A percentile compares a stretch with the other conserved stretches of the same genome.
Conservation (phyloP, 2,797 vertebrate species). For the Crotalus adamanteus region DNA sequence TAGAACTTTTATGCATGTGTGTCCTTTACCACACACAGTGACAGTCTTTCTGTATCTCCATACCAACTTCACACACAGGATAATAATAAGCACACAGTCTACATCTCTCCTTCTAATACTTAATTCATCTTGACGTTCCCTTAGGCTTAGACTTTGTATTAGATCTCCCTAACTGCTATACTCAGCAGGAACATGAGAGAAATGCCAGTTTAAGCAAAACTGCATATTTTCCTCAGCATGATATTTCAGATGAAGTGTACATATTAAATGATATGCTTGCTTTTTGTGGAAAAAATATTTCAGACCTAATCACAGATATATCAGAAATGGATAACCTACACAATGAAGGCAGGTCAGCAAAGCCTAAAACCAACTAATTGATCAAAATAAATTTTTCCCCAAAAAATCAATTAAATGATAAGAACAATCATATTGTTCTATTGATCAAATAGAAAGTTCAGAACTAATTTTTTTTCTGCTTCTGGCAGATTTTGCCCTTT, state of each 20-base stretch:
- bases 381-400: background rate
- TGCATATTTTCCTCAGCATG: conserved; percentile 12
- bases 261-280: background rate
- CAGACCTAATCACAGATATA: background rate
- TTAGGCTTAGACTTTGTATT: background rate
- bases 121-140: background rate
- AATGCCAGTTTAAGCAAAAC: background rate
- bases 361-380: background rate
- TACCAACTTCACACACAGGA: background rate
- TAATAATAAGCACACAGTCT: background rate
- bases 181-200: background rate
- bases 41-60: background rate
- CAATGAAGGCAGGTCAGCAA: background rate
- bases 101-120: background rate
- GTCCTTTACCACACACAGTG: background rate
- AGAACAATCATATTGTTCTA: background rate
- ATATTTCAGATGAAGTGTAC: background rate
- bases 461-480: background rate
- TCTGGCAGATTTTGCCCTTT: background rate
- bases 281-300: background rate
- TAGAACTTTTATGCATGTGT: background rate
- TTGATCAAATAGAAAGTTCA: background rate
- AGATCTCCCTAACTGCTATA: background rate
- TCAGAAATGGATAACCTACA: background rate
- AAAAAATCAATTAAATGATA: background rate